These are phyloP conservation scores for Athetis lepigone DNA, from an alignment of 2,888 invertebrate species.

Conservation along the genomic window DNA sequence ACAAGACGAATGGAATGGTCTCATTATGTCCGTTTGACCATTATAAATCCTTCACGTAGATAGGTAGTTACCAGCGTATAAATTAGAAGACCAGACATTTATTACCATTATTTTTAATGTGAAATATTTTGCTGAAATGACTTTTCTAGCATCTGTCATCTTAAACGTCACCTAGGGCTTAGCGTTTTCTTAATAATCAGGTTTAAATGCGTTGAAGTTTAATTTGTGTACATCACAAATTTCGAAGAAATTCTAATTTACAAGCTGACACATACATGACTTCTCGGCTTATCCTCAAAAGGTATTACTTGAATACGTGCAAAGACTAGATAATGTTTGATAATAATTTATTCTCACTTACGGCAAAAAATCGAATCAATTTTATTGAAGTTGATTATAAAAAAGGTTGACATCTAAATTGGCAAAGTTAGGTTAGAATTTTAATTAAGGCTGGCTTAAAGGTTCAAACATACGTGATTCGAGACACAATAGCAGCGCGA, in stretches of 20 bases:
- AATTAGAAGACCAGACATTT: slow-evolving; percentile 31
- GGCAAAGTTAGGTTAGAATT: too few relatives aligned
- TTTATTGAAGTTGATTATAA: too few relatives aligned
- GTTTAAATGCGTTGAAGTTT: slow-evolving; percentile 20
- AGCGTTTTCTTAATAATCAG: neutral
- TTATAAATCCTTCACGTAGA: slow-evolving; percentile 30
- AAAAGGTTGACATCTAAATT: too few relatives aligned
- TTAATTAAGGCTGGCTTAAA: too few relatives aligned
- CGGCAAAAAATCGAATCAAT: too few relatives aligned
- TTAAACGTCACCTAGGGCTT: slow-evolving; percentile 14
- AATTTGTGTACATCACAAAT: slow-evolving; percentile 9
- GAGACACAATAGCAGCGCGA: too few relatives aligned
- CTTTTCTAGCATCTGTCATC: slow-evolving; percentile 28
- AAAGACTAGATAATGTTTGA: too few relatives aligned
- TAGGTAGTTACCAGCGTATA: slow-evolving; percentile 17
- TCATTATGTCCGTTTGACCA: neutral
- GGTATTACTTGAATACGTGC: too few relatives aligned
- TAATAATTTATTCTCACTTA: too few relatives aligned
- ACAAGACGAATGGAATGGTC: slow-evolving; percentile 1
- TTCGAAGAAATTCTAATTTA: too few relatives aligned
- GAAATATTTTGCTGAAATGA: slow-evolving; percentile 19
- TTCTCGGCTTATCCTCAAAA: slow-evolving; percentile 2
- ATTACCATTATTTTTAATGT: neutral
- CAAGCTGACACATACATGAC: slow-evolving; percentile 3
- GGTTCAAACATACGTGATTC: too few relatives aligned